Evolutionary conservation across 2,113 vertebrate genomes (phyloP), one percentile per base, ranked within the genome.

Genomic region (Anarrhichthys ocellatus): DNA sequence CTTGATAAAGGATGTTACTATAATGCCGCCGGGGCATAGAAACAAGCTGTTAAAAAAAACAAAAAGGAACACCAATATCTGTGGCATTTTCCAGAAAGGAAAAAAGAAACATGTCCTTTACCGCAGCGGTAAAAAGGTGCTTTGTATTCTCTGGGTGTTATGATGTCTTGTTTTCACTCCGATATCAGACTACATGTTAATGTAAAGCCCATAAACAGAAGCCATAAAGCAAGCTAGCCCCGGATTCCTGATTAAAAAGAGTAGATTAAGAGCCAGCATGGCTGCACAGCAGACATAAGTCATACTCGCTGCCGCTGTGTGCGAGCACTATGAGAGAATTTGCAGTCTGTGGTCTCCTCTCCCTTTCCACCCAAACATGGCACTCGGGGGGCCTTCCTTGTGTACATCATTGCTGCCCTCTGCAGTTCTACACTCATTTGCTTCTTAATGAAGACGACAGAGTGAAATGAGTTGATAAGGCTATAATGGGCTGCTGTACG

Each of bases 361-460:
- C 82, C 83, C 64, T 70, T 59, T 81, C 32, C 66, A 71, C 58
- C 79, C 84, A 89, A 88, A 83, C 73, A 73, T 46, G 73, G 86
- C 61, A 82, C 85, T 77, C 62, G 6, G 36, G 85, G 88, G 64
- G 27, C 48, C 83, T 85, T 86, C 74, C 75, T 88, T 92, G 78
- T 67, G 81, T 86, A 89, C 88, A 78, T 87, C 92, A 91, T 86
- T 92, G 92, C 94, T 92, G 92, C 94, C 92, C 92, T 93, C 93
- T 94, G 92, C 92, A 93, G 94, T 92, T 89, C 84, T 68, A 22
- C 83, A 81, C 82, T 72, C 85, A 80, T 84, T 88, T 85, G 38
- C 81, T 80, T 62, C 84, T 56, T 83, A 91, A 91, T 90, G 73
- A 90, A 88, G 78, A 92, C 59, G 82, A 72, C 87, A 73, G 64